Base-by-base conservation (phyloP, 1,140 invertebrate genomes). In the Drosophila simulans region DNA sequence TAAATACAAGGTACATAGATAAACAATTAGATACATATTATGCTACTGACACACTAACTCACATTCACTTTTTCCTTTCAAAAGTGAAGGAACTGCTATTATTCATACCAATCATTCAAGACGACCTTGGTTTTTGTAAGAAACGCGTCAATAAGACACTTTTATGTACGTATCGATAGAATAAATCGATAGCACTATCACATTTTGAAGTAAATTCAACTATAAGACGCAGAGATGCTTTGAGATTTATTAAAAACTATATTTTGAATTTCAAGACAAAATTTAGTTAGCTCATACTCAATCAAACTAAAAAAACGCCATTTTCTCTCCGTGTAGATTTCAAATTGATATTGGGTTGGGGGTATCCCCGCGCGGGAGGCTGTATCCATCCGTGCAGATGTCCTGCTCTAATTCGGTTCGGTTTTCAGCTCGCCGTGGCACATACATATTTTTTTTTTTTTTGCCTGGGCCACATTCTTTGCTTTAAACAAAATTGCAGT, bases 401-500 rank as follows among this genome's bases (percentile, higher is more conserved):
- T 79, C 71, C 58, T 71, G 51, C 83, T 79, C 69, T 79, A 77
- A 79, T 86, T 86, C 73, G 78, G 55, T 70, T 66, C 57, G 60
- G 57, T 51, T 70, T 76, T 58, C 46, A 46, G 60, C 25, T 73
- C 37, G 42, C 35, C 27, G 17, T 35, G 27, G 45, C 31, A 17
- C 45, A 27, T 17, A 63, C 27, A 52, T 20, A 35, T 64, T 48
- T 66, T 58, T 72, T 60, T n/a, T n/a, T n/a, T 39, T 39, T 39
- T 39, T 39, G 35, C 11, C 68, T 63, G 45, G 71, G 81, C 72
- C 69, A 71, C 64, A 84, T 79, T 83, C 83, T 88, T 77, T 82
- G 80, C 65, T 69, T 86, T 86, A 83, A 86, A 86, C 83, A 83
- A 85, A 86, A 86, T 88, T 86, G 83, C 80, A 86, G 69, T 88